phyloP scores from a whole-genome alignment of 1,140 invertebrate genomes.

The Homalodisca vitripennis region DNA sequence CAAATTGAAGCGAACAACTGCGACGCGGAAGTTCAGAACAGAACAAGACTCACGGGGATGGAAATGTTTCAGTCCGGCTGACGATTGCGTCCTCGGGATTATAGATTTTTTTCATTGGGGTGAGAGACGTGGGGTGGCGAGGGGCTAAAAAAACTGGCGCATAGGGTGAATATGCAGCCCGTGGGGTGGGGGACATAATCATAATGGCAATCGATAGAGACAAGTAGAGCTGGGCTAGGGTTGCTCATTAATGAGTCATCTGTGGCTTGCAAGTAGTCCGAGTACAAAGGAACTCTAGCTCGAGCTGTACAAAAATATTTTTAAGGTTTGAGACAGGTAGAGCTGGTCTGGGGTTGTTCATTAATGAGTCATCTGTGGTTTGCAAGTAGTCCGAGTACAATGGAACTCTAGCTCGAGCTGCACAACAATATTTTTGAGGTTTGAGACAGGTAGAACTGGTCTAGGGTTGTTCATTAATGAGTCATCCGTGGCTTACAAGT shows the following conservation, averaged over 20 bases:
- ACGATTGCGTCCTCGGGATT: conserved; percentile 26
- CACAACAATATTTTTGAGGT: too few relatives aligned
- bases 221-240: conserved; percentile 14
- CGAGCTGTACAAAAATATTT: too few relatives aligned
- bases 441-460: conserved; percentile 24
- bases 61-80: background rate
- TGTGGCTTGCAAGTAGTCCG: too few relatives aligned
- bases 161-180: conserved; percentile 33
- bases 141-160: conserved; percentile 28
- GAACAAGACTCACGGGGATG: background rate
- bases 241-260: conserved; percentile 13
- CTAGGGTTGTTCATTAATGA: conserved; percentile 16
- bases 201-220: conserved; percentile 35
- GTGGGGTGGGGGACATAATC: conserved; percentile 24
- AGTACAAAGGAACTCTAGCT: too few relatives aligned
- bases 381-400: too few relatives aligned
- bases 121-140: conserved; percentile 2
- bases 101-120: conserved; percentile 32
- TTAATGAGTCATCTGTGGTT: conserved; percentile 9
- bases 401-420: too few relatives aligned
- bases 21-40: too few relatives aligned
- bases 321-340: conserved; percentile 30
- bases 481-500: too few relatives aligned
- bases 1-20: background rate
- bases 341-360: conserved; percentile 6